Base-by-base conservation (phyloP, 2,888 invertebrate species). In the Drosophila melanosoma region DNA sequence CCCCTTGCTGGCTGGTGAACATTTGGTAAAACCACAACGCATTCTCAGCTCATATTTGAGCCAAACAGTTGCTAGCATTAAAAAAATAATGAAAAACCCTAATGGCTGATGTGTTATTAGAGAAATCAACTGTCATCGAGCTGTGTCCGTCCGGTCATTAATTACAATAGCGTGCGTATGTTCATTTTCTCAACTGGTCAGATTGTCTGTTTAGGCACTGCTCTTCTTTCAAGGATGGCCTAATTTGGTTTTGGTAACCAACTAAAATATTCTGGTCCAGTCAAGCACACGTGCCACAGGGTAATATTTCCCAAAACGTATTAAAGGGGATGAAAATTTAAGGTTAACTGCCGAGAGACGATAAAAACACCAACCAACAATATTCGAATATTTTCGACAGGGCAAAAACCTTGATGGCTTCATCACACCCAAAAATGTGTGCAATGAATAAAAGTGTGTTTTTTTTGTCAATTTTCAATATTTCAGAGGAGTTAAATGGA, bases 61-160 rank as follows among this genome's bases (percentile, higher is more conserved):
- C 17, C 23, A 8, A 4, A 40, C 23, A 33, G 23, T 45, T 42
- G 32, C 12, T 5, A 36, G 8, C 12, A 40, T 48, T 69, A n/a
- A 29, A 35, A 35, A n/a, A 23, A 53, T 3, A 26, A 33, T 5
- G 20, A 2, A 26, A 33, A 20, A 2, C 10, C 33, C 8, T n/a
- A 59, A 74, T 61, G 67, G 58, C 38, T 23, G 45, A 35, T 52
- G 38, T 53, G 58, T 59, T 69, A 59, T 77, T 80, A 57, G 56
- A 36, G 45, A 76, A 77, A 80, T 81, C 58, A 81, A 59, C 61
- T 76, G 81, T 78, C 77, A 76, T 76, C 68, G 36, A 57, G 71
- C 58, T 51, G 17, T 35, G 53, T 58, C 64, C 36, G 53, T 58
- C 64, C 36, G 70, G 54, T 67, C 81, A 78, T 78, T 78, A 78